A percentile compares a stretch with the other conserved stretches of the same genome.
phyloP scores from a whole-genome alignment of 1,140 invertebrate species.

The Drosophila arizonae region DNA sequence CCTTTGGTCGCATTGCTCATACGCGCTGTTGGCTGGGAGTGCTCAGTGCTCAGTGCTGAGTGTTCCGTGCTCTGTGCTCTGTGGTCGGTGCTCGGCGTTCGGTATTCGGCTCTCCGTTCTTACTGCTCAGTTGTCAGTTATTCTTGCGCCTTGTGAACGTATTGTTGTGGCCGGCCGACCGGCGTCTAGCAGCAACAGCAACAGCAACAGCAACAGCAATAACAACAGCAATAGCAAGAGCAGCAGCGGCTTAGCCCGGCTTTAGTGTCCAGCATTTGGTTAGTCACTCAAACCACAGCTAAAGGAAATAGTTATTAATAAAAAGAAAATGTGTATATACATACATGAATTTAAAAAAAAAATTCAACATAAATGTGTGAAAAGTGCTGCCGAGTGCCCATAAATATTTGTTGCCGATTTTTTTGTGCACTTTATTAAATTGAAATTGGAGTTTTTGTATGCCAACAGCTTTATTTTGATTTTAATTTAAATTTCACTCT shows the following conservation, averaged over 20 bases:
- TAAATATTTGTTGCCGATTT: neutral
- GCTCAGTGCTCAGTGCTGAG: slow-evolving; percentile 6
- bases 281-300: slow-evolving; percentile 44
- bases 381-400: slow-evolving; percentile 7
- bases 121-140: slow-evolving; percentile 55
- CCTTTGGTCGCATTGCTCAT: slow-evolving; percentile 70
- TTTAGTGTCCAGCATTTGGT: slow-evolving; percentile 39
- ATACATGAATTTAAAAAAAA: neutral
- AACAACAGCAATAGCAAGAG: neutral
- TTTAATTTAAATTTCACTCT: slow-evolving; percentile 59
- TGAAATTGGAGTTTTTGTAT: slow-evolving; percentile 31
- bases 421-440: slow-evolving; percentile 36
- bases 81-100: slow-evolving; percentile 11
- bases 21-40: slow-evolving; percentile 63
- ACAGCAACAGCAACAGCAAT: neutral
- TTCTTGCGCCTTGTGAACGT: slow-evolving; percentile 74
- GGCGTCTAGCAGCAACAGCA: slow-evolving; percentile 22
- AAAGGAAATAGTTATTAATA: slow-evolving; percentile 30
- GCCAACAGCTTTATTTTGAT: slow-evolving; percentile 51
- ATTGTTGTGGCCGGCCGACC: slow-evolving; percentile 68
- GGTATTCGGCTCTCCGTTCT: neutral
- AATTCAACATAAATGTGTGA: slow-evolving; percentile 5
- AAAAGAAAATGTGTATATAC: neutral
- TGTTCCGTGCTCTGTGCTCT: slow-evolving; percentile 14
- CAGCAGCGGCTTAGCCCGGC: slow-evolving; percentile 16